Evolutionary conservation across 1,140 invertebrate species (phyloP).

Genomic region (Achroia grisella): DNA sequence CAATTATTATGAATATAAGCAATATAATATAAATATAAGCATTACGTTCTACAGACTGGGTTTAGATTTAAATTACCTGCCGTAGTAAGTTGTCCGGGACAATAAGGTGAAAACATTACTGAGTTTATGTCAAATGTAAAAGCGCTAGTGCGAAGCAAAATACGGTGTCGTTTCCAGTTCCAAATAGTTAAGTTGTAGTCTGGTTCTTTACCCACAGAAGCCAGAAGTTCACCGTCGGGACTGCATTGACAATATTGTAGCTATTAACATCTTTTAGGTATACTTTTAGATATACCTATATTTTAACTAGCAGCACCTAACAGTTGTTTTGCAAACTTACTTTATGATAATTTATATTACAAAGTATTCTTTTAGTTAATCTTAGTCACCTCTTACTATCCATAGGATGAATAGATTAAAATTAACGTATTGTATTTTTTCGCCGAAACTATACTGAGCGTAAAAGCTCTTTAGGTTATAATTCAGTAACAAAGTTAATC

Average conservation of each 20-base stretch:
- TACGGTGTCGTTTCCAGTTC: constrained; percentile 85
- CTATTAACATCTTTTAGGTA: background rate
- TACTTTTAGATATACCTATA: background rate
- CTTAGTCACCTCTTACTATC: too few species aligned
- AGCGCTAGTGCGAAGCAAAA: constrained; percentile 85
- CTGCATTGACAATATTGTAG: constrained; percentile 61
- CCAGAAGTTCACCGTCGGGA: constrained; percentile 84
- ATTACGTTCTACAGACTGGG: background rate
- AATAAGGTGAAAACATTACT: constrained; percentile 85
- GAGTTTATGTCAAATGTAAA: constrained; percentile 86
- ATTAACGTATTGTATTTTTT: too few species aligned
- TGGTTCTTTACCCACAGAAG: constrained; percentile 87
- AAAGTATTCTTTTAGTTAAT: too few species aligned
- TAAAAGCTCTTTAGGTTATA: too few species aligned
- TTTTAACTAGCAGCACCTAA: background rate
- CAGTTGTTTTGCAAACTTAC: too few species aligned
- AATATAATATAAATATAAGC: constrained; percentile 9
- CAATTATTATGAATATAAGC: too few species aligned
- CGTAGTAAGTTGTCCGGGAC: constrained; percentile 84
- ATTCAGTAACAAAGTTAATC: too few species aligned
- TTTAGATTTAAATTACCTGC: constrained; percentile 71
- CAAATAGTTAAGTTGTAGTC: constrained; percentile 92
- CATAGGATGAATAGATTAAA: too few species aligned
- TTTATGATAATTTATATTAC: too few species aligned
- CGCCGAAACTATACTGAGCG: too few species aligned